Evolutionary conservation across 37 sponge, comb jelly and placozoan species (phyloP), one percentile per base, ranked within the genome.

Genomic region (Diacarnus erythraeanus): DNA sequence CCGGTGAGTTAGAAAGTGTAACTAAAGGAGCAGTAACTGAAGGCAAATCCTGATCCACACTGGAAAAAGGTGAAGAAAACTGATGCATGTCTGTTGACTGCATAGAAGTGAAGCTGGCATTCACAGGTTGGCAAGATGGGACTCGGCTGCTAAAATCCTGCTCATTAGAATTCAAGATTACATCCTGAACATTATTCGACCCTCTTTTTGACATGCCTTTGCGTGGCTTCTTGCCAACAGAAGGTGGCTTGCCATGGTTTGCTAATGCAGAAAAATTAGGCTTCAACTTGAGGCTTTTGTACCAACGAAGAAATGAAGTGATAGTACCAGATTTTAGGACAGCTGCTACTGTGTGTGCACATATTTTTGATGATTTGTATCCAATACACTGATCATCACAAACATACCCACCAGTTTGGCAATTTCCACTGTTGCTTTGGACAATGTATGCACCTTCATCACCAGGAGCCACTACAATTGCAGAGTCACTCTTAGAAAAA

Each of bases 381-480:
- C 44, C 38, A 4, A 77, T 22, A 38, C 66, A 77, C 38, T 77
- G 64, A 38, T 77, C 78, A 64, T 77, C 78, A 63, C 78, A 77
- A 37, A 38, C 1, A 3, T 40, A 61, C 15, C 78, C 67, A 64
- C 78, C 65, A 4, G 61, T 42, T 38, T 77, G 71, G 21, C 59
- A 37, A 38, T 80, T 1, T 4, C 18, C 51, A 33, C 80, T 69
- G 5, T 27, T 33, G 35, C 80, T 68, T 33, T 30, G 54, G 3
- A 80, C 70, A 70, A 80, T 80, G 33, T 36, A 80, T 3, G 80
- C 57, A 38, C 1, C 22, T 4, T 42, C 58, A 10, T 43, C 70
- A 54, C 80, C 80, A 29, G 71, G 80, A 33, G 58, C 70, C 8
- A 44, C 22, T 5, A 69, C 38, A 31, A 80, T 80, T 3, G 58